Percentiles rank a stretch among this genome's conserved stretches.
phyloP scores from a whole-genome alignment of 1,140 invertebrate species.

The Polypedilum pembai region DNA sequence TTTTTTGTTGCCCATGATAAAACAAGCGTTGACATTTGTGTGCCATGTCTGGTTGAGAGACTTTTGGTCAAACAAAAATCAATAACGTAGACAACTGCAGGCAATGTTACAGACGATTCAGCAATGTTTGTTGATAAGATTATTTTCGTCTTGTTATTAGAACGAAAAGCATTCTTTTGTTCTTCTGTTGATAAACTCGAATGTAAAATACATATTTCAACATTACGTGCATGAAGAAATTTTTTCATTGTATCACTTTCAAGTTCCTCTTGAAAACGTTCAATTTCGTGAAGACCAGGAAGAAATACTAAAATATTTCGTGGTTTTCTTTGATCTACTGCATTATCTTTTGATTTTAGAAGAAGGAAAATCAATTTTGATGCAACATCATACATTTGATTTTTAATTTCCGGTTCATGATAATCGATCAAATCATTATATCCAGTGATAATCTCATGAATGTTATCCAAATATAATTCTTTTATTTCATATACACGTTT shows the following conservation, averaged over 20 bases:
- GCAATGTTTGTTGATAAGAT: slow-evolving; percentile 95
- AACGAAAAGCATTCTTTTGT: slow-evolving; percentile 48
- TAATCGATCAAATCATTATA: slow-evolving; percentile 43
- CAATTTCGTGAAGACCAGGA: slow-evolving; percentile 78
- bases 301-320: slow-evolving; percentile 78
- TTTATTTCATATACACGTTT: slow-evolving; percentile 48
- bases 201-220: slow-evolving; percentile 63
- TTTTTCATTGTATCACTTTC: background rate
- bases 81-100: slow-evolving; percentile 41
- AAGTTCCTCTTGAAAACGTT: slow-evolving; percentile 36
- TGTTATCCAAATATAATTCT: slow-evolving; percentile 63
- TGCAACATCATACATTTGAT: slow-evolving; percentile 51
- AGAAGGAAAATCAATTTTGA: slow-evolving; percentile 43
- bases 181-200: slow-evolving; percentile 57
- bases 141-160: slow-evolving; percentile 59
- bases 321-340: background rate
- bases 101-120: slow-evolving; percentile 92
- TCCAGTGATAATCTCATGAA: slow-evolving; percentile 35
- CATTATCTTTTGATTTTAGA: slow-evolving; percentile 51
- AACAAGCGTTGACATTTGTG: slow-evolving; percentile 72
- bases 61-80: slow-evolving; percentile 92
- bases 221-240: background rate
- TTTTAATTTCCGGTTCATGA: slow-evolving; percentile 48
- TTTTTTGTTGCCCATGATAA: slow-evolving; percentile 82
- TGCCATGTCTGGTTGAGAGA: slow-evolving; percentile 60